phyloP scores from a whole-genome alignment of 2,113 vertebrate genomes.

The Isurus oxyrinchus region DNA sequence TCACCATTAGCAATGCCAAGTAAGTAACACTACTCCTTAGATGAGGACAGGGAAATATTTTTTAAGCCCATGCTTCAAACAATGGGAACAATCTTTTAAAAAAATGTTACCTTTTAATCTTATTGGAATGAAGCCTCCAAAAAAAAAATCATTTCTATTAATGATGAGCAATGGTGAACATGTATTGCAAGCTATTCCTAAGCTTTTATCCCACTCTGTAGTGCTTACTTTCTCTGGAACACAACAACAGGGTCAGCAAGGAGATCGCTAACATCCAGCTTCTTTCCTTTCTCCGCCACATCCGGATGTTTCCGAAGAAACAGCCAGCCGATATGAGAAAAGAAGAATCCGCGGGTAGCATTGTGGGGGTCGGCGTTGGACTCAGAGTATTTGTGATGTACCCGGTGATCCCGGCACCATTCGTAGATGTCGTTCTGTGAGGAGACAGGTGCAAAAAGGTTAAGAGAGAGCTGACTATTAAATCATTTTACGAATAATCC shows the following conservation, averaged over 20 bases:
- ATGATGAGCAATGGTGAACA: not conserved
- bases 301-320: constrained; percentile 63
- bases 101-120: not conserved
- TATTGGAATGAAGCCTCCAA: not conserved
- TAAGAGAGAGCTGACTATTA: not conserved
- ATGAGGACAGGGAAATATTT: not conserved
- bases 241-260: constrained; percentile 60
- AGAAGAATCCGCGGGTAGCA: constrained; percentile 60
- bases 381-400: constrained; percentile 71
- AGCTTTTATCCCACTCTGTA: not conserved
- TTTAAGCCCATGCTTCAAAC: not conserved
- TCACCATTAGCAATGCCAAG: not conserved
- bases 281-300: constrained; percentile 63
- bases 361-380: constrained; percentile 62
- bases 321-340: constrained; percentile 66
- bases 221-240: constrained; percentile 65
- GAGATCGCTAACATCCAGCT: constrained; percentile 60
- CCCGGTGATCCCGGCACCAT: constrained; percentile 61
- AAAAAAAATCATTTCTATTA: not conserved
- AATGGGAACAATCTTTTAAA: not conserved
- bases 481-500: not conserved
- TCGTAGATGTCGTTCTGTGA: constrained; percentile 66
- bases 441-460: not conserved
- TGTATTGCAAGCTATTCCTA: not conserved
- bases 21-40: not conserved